Conservation (phyloP, 2,888 invertebrate genomes). For the Daptonema setosum region DNA sequence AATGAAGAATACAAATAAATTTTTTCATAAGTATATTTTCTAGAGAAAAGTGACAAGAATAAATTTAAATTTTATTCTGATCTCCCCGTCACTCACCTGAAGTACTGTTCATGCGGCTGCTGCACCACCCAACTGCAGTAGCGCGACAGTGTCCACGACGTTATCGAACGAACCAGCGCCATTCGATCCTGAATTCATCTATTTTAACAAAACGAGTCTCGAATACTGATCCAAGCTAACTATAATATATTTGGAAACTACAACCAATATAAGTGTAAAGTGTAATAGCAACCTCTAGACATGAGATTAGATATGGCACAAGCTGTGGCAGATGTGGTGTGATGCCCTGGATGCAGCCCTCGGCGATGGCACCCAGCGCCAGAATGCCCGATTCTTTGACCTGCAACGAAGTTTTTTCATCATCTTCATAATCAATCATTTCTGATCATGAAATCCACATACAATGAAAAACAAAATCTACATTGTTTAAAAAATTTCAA, state of each 20-base stretch:
- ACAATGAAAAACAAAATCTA: too few relatives aligned
- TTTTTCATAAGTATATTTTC: neutral
- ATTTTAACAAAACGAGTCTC: too few relatives aligned
- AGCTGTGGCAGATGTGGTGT: constrained; percentile 81
- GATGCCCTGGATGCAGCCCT: constrained; percentile 85
- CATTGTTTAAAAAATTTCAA: too few relatives aligned
- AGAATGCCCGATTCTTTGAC: constrained; percentile 69
- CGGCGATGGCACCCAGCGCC: constrained; percentile 69
- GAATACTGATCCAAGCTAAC: neutral
- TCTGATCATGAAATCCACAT: too few relatives aligned
- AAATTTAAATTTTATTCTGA: too few relatives aligned
- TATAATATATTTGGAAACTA: neutral
- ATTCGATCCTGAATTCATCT: constrained; percentile 57
- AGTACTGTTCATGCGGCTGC: constrained; percentile 74
- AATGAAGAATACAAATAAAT: too few relatives aligned
- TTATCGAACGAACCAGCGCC: constrained; percentile 85
- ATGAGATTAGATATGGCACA: constrained; percentile 78
- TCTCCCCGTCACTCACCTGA: constrained; percentile 82
- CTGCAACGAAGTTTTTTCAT: constrained; percentile 6
- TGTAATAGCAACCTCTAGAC: constrained; percentile 42
- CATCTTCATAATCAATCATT: too few relatives aligned
- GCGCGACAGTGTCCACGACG: constrained; percentile 92
- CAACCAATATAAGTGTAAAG: neutral
- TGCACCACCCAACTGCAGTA: constrained; percentile 96
- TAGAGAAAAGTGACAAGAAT: neutral